Conservation (phyloP, 2,797 vertebrate genomes). For the Catharus ustulatus region DNA sequence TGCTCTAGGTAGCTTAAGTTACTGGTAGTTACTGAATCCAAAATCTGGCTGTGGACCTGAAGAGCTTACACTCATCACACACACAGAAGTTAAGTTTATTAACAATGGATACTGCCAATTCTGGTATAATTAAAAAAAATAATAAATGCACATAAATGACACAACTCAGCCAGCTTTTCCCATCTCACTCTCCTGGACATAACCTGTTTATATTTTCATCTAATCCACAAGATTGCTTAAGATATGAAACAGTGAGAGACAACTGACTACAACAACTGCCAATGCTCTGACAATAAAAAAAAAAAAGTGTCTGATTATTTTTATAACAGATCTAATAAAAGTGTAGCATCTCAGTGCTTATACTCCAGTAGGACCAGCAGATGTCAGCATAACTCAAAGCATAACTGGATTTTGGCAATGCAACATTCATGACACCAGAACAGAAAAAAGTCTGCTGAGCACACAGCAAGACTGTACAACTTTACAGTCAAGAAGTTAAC, state of each 20-base stretch:
- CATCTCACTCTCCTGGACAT: neutral
- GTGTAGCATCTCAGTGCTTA: neutral
- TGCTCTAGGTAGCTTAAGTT: neutral
- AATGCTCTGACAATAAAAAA: neutral
- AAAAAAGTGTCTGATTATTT: neutral
- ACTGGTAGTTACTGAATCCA: neutral
- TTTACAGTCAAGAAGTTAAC: neutral
- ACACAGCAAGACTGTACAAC: neutral
- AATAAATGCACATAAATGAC: rapidly evolving
- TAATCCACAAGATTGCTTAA: neutral
- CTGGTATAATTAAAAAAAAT: neutral
- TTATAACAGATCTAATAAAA: neutral
- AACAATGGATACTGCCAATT: neutral
- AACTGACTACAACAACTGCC: neutral
- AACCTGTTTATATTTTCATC: neutral
- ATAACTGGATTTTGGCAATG: neutral
- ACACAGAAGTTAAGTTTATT: neutral
- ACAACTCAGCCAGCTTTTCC: neutral
- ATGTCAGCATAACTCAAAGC: constrained; percentile 63
- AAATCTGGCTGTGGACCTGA: neutral
- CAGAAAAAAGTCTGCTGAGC: neutral
- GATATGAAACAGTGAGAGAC: neutral
- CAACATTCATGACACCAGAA: neutral
- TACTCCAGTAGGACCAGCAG: constrained; percentile 53
- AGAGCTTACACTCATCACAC: neutral